phyloP scores from a whole-genome alignment of 1,140 invertebrate genomes.

The Psix sp. region DNA sequence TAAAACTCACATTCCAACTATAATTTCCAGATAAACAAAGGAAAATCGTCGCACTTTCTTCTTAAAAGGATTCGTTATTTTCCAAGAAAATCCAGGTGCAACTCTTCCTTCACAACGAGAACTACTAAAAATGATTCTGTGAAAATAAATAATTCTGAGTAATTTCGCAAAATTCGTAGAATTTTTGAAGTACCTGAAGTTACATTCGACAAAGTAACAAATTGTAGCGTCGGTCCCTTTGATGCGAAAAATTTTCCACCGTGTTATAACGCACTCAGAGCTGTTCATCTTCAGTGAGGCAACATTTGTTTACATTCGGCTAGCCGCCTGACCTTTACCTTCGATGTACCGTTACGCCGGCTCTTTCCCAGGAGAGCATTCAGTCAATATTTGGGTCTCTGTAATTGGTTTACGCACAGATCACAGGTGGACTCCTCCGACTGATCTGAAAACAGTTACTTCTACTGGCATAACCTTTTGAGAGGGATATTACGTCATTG shows the following conservation, averaged over 20 bases:
- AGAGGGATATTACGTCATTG: too few species aligned
- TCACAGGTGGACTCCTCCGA: slow-evolving; percentile 13
- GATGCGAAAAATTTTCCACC: too few species aligned
- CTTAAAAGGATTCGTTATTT: neutral
- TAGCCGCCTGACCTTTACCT: slow-evolving; percentile 13
- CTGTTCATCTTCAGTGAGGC: neutral
- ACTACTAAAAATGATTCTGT: too few species aligned
- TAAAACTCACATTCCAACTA: too few species aligned
- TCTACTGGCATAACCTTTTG: slow-evolving; percentile 20
- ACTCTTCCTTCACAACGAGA: too few species aligned
- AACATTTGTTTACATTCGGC: slow-evolving; percentile 9
- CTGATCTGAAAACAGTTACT: slow-evolving; percentile 7
- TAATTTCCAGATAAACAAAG: slow-evolving; percentile 5
- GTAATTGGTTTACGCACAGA: neutral
- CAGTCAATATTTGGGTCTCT: slow-evolving; percentile 31
- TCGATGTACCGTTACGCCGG: slow-evolving; percentile 11
- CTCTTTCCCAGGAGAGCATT: slow-evolving; percentile 5
- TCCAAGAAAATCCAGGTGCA: slow-evolving; percentile 7
- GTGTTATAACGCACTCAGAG: too few species aligned
- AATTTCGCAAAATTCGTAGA: neutral
- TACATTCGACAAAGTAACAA: too few species aligned
- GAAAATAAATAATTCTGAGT: too few species aligned
- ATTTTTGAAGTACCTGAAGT: neutral
- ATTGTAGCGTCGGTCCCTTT: too few species aligned
- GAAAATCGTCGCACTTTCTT: slow-evolving; percentile 1